Evolutionary conservation across 1,140 invertebrate species (phyloP).

Genomic region (Venturia canescens): DNA sequence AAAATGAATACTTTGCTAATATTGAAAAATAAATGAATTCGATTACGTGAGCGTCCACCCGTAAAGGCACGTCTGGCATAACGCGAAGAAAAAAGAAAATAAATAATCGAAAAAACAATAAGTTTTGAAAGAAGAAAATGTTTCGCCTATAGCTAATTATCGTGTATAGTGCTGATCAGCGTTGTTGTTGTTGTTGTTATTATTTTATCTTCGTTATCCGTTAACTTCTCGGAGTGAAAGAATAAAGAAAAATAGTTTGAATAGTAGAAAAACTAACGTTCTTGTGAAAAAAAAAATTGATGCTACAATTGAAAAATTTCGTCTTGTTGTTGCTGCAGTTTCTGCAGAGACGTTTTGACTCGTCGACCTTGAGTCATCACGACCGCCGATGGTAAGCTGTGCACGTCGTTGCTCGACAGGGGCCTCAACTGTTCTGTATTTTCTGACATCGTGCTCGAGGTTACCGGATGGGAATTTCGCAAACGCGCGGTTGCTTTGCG

Average conservation of each 20-base stretch:
- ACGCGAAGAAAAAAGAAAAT: neutral
- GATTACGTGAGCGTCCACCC: slow-evolving; percentile 27
- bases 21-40: slow-evolving; percentile 10
- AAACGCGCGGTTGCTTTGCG: slow-evolving; percentile 77
- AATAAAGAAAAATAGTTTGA: neutral
- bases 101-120: neutral
- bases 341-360: slow-evolving; percentile 86
- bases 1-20: neutral
- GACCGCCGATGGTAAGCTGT: slow-evolving; percentile 78
- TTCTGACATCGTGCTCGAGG: slow-evolving; percentile 61
- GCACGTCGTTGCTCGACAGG: slow-evolving; percentile 70
- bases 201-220: neutral
- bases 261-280: neutral
- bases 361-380: slow-evolving; percentile 87
- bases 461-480: slow-evolving; percentile 76
- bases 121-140: neutral
- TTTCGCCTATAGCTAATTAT: neutral
- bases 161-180: slow-evolving; percentile 35
- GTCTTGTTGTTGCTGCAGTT: slow-evolving; percentile 89
- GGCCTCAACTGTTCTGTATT: slow-evolving; percentile 66
- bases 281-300: slow-evolving; percentile 44
- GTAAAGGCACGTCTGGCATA: slow-evolving; percentile 39
- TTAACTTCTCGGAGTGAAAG: neutral
- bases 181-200: slow-evolving; percentile 18
- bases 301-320: slow-evolving; percentile 94